Base-by-base conservation (phyloP, 37 sponge, comb jelly and placozoan species). In the Petrosia ficiformis region DNA sequence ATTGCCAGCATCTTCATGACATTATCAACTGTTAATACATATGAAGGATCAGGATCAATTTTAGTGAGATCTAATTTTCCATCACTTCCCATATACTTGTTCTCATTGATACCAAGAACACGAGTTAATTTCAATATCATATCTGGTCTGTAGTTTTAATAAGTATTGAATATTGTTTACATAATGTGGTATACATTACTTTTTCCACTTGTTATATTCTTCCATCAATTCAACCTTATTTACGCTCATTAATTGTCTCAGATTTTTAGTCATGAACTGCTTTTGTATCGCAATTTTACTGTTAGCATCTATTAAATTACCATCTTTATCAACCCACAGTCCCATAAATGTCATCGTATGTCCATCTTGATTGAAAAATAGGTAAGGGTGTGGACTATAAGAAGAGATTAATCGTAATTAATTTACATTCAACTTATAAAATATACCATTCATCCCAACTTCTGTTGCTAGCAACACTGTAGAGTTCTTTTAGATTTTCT, bases 331-430 rank as follows among this genome's bases (percentile, higher is more conserved):
- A 38, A 87, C 82, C 69, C 68, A 74, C 29, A 97, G 87, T 14
- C 95, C 98, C 60, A 97, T 72, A 78, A 97, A 97, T 29, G 98
- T 92, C 69, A 94, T 69, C 31, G 81, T 80, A 32, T 31, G 21
- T 39, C 70, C 33, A 48, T 97, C 95, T 71, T 86, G 79, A 61
- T 97, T 94, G 77, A 97, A 97, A 67, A 97, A 94, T 37, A 97
- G 73, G 70, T 94, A 97, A 0, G 98, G 98, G 58, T 97, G 98
- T 42, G 82, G 66, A 63, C 90, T 90, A 65, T 41, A 61, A 59
- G 38, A 79, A n/a, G n/a, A n/a, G n/a, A n/a, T n/a, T n/a, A 48
- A 48, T 48, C 14, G 54, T 48, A 48, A 19, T 48, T 48, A 48
- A 19, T 8, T 48, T 48, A 48, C 8, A 48, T 14, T 19, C 8